Evolutionary conservation across 2,888 invertebrate species (phyloP).

Genomic region (Eupithecia exiguata): DNA sequence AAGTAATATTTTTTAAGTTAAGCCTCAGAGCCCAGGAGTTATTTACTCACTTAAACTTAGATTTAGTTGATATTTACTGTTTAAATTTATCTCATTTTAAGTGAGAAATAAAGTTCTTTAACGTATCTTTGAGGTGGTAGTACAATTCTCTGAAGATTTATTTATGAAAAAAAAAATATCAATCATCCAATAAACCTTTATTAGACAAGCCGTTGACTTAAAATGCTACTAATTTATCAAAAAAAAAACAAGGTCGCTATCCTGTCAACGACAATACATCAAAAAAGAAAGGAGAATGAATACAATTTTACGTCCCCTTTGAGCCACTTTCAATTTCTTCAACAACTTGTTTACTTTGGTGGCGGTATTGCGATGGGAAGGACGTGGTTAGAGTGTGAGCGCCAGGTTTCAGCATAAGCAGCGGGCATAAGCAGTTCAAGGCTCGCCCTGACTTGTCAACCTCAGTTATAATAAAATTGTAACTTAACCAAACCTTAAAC

Average conservation of each 20-base stretch:
- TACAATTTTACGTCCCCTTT: constrained; percentile 59
- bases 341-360: constrained; percentile 61
- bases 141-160: too few species aligned
- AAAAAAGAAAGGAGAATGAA: constrained; percentile 50
- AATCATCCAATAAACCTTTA: constrained; percentile 19
- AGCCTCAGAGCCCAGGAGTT: too few species aligned
- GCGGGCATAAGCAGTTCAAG: neutral
- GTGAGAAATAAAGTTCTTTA: too few species aligned
- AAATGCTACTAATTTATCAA: neutral
- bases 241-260: constrained; percentile 2
- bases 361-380: constrained; percentile 43
- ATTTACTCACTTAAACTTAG: too few species aligned
- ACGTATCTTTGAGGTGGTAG: too few species aligned
- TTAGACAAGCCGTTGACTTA: constrained; percentile 13
- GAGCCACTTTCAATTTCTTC: constrained; percentile 59
- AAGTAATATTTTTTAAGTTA: too few species aligned
- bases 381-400: neutral
- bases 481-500: too few species aligned
- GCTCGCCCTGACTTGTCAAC: too few species aligned
- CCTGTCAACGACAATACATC: constrained; percentile 58
- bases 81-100: too few species aligned
- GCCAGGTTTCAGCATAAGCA: too few species aligned
- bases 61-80: too few species aligned
- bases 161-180: neutral
- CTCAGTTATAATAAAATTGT: too few species aligned